Percentiles rank a stretch among this genome's conserved stretches.
phyloP scores from a whole-genome alignment of 2,888 invertebrate species.

The Embidobia sp. region DNA sequence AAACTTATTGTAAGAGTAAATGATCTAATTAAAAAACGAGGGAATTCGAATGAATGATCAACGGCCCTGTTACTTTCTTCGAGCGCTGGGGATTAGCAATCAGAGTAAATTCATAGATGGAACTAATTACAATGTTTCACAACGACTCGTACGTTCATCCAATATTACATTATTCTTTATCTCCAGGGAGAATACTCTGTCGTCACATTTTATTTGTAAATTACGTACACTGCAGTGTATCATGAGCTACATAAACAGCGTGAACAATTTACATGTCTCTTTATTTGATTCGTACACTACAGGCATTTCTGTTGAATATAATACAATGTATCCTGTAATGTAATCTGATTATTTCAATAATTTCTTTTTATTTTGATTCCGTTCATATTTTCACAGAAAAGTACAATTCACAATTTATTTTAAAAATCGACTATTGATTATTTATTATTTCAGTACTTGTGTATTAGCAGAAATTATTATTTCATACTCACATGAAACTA shows the following conservation, averaged over 20 bases:
- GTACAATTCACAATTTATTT: too few species aligned
- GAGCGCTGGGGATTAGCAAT: slow-evolving; percentile 71
- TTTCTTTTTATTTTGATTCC: too few species aligned
- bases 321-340: slow-evolving; percentile 22
- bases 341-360: slow-evolving; percentile 20
- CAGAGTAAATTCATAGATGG: slow-evolving; percentile 72
- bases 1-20: slow-evolving; percentile 17
- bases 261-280: slow-evolving; percentile 50
- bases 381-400: too few species aligned
- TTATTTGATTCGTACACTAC: slow-evolving; percentile 29
- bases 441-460: too few species aligned
- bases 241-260: slow-evolving; percentile 39
- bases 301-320: slow-evolving; percentile 27
- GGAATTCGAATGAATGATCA: slow-evolving; percentile 40
- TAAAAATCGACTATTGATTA: too few species aligned
- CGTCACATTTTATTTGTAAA: slow-evolving; percentile 57
- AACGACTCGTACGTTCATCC: slow-evolving; percentile 69
- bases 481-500: too few species aligned
- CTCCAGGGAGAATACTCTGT: slow-evolving; percentile 54
- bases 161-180: slow-evolving; percentile 64
- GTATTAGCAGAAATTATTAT: too few species aligned
- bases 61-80: slow-evolving; percentile 68
- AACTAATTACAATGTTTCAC: slow-evolving; percentile 78
- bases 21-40: slow-evolving; percentile 35
- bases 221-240: slow-evolving; percentile 47